Percentiles rank a stretch among this genome's conserved stretches.
Evolutionary conservation across 1,140 invertebrate genomes (phyloP).

Genomic region (Sitodiplosis mosellana): DNA sequence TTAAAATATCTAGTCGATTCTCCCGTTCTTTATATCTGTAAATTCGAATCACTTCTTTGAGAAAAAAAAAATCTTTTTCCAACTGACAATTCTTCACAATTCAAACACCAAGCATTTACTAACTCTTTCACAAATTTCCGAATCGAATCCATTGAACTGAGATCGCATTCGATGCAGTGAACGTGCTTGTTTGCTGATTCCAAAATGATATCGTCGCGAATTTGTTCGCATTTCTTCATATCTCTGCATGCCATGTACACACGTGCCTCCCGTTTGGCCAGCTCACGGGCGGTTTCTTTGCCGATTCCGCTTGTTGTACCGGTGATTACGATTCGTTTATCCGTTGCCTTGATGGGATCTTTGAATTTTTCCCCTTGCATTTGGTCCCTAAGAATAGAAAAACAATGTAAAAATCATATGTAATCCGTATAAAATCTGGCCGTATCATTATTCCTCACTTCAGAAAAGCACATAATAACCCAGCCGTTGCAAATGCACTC

Average conservation of each 20-base stretch:
- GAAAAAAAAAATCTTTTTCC: not conserved
- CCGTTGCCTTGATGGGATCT: constrained; percentile 27
- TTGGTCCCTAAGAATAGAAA: too few relatives aligned
- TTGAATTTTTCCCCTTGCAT: constrained; percentile 29
- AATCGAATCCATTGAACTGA: constrained; percentile 60
- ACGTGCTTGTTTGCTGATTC: constrained; percentile 59
- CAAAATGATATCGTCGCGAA: constrained; percentile 56
- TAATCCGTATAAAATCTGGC: too few relatives aligned
- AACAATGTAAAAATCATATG: too few relatives aligned
- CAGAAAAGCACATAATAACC: too few relatives aligned
- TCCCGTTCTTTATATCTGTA: constrained; percentile 46
- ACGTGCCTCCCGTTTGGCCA: constrained; percentile 53
- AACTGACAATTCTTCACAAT: not conserved
- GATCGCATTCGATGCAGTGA: constrained; percentile 64
- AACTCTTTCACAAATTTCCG: constrained; percentile 44
- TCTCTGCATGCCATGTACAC: constrained; percentile 72
- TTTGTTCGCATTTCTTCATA: constrained; percentile 32
- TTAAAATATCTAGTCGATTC: constrained; percentile 52
- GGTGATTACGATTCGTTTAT: constrained; percentile 67
- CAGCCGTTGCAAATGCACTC: too few relatives aligned
- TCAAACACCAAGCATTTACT: not conserved
- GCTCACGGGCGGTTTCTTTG: constrained; percentile 53
- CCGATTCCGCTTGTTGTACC: constrained; percentile 79
- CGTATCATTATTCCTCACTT: too few relatives aligned
- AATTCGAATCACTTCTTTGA: too few relatives aligned